These are phyloP conservation scores for Pogona vitticeps DNA, from an alignment of 2,113 vertebrate genomes.

Conservation along the genomic window DNA sequence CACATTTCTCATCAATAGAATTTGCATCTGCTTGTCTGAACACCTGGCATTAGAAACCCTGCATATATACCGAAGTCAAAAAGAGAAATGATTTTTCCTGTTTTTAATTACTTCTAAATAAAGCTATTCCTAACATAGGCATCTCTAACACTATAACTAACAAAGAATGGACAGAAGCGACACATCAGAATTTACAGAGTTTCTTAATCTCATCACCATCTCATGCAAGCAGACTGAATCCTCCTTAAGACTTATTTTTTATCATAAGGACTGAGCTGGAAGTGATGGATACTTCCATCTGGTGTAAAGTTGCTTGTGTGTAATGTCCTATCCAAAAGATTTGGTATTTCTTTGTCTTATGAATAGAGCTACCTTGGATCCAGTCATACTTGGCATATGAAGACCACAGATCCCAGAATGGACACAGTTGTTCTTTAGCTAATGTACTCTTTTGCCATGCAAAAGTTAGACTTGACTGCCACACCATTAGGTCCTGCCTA, in stretches of 20 bases:
- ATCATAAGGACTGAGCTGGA: not conserved
- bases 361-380: not conserved
- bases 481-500: not conserved
- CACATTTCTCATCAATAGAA: slow-evolving; percentile 17
- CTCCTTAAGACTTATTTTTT: not conserved
- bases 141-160: slow-evolving; percentile 15
- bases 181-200: not conserved
- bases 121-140: not conserved
- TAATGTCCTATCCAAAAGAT: not conserved
- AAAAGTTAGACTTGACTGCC: rapidly evolving
- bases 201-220: not conserved
- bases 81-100: slow-evolving; percentile 4
- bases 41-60: slow-evolving; percentile 11
- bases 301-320: not conserved
- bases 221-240: not conserved
- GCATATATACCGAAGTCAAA: not conserved
- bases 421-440: not conserved
- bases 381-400: not conserved
- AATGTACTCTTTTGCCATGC: not conserved
- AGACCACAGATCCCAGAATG: not conserved
- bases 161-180: slow-evolving; percentile 25
- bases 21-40: slow-evolving; percentile 28
- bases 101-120: slow-evolving; percentile 6
- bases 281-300: not conserved
- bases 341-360: not conserved